These are phyloP conservation scores for Erythrolamprus reginae DNA, from an alignment of 2,113 vertebrate genomes.

Conservation along the genomic window DNA sequence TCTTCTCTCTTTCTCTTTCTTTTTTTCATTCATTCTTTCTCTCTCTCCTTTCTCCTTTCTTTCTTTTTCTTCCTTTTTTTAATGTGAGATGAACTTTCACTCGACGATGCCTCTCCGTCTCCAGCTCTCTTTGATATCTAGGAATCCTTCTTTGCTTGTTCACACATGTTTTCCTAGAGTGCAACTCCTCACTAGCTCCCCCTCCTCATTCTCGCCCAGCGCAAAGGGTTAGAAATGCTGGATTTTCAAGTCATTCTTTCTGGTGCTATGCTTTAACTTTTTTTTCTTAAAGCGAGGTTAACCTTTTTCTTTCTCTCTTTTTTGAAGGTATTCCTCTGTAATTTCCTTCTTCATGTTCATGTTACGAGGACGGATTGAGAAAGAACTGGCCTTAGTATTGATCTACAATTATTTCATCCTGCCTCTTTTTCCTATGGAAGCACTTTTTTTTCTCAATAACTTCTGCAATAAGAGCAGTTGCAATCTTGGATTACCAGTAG, in stretches of 20 bases:
- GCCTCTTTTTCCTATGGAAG: background rate
- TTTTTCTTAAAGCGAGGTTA: background rate
- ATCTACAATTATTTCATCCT: background rate
- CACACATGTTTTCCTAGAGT: background rate
- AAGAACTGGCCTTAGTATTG: background rate
- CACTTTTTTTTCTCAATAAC: background rate
- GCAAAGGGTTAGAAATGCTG: background rate
- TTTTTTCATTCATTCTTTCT: background rate
- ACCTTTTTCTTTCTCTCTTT: background rate
- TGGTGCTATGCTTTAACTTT: background rate
- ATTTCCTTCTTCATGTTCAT: background rate
- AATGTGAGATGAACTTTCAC: background rate
- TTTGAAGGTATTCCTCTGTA: background rate
- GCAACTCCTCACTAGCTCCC: background rate
- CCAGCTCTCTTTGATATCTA: constrained; percentile 12
- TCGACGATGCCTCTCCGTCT: background rate
- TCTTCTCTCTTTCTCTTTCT: background rate
- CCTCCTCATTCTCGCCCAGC: background rate
- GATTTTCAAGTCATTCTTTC: constrained; percentile 22
- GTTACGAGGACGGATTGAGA: background rate
- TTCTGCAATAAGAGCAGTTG: background rate
- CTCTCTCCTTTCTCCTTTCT: background rate
- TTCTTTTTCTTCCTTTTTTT: background rate
- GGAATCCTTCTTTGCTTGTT: background rate
- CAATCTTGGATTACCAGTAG: background rate